phyloP scores from a whole-genome alignment of 1,140 invertebrate species.

The Armadillidium nasatum region DNA sequence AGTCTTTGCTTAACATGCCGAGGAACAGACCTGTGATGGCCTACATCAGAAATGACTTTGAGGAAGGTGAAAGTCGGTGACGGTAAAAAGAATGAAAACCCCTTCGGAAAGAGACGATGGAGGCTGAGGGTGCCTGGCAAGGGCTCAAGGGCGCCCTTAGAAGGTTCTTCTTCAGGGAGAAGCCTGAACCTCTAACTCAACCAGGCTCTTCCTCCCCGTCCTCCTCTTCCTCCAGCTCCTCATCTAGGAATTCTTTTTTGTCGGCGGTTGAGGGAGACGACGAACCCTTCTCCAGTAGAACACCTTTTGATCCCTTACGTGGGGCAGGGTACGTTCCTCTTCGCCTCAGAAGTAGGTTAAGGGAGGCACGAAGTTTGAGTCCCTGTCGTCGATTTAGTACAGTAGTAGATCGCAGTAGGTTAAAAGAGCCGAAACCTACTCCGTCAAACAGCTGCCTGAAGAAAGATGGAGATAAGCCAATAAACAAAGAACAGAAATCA shows the following conservation, averaged over 20 bases:
- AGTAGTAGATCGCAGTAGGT: background rate
- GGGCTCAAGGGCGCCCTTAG: slow-evolving; percentile 4
- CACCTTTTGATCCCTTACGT: background rate
- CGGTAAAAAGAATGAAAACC: slow-evolving; percentile 1
- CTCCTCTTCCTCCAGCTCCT: background rate
- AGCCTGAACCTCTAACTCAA: background rate
- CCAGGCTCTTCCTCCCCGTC: background rate
- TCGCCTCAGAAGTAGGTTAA: background rate
- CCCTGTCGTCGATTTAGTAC: background rate
- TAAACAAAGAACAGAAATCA: background rate
- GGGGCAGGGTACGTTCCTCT: background rate
- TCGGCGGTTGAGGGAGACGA: slow-evolving; percentile 1
- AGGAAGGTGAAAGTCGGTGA: background rate
- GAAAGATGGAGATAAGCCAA: background rate
- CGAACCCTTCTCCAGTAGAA: background rate
- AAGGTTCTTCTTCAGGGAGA: background rate
- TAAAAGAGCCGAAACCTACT: background rate
- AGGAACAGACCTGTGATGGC: background rate
- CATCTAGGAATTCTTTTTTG: background rate
- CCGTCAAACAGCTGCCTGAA: background rate
- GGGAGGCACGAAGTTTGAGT: background rate
- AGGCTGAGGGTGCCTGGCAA: slow-evolving; percentile 7
- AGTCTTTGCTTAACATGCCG: too few species aligned
- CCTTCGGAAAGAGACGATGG: background rate
- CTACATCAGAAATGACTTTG: background rate